Evolutionary conservation across 2,113 vertebrate species (phyloP), one percentile per base, ranked within the genome.

Genomic region (Proterorhinus semilunaris): DNA sequence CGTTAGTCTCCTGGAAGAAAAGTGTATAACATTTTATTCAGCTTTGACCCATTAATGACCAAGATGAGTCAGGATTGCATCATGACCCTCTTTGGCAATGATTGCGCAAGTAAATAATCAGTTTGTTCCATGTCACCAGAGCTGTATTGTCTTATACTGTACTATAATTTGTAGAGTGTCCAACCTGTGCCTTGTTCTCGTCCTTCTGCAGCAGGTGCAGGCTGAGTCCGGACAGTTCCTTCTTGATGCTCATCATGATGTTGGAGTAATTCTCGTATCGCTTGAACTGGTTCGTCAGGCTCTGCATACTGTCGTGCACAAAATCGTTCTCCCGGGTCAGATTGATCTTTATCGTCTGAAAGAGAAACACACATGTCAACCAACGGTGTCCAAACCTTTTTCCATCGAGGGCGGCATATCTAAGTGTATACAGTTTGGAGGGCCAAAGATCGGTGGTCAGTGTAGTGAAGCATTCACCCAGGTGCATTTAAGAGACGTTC

Each of bases 191-290:
- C 83, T 93, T 96, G 89, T 69, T 93, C 8, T 93, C 92, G 0
- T 97, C 97, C 75, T 96, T 98, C 92, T 99, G 96, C 27, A 99
- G 93, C 81, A 99, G 91, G 91, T 97, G 97, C 59, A 95, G 93
- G 68, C 96, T 94, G 83, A 99, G 91, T 76, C 91, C 95, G 80
- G 96, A 95, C 84, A 99, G 95, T 79, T 98, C 96, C 82, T 98
- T 99, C 93, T 96, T 96, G 83, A 99, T 96, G 92, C 96, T 93
- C 88, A 96, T 87, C 96, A 99, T 96, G 68, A 98, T 92, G 86
- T 96, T 95, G 0, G 97, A 96, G 82, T 98, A 97, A 90, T 99
- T 98, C 88, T 99, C 96, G 0, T 99, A 98, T 72, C 89, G 92
- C 72, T 88, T 93, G 83, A 99, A 94, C 90, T 99, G 96, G 83